phyloP scores from a whole-genome alignment of 2,113 vertebrate species.

The Spilogale gracilis region DNA sequence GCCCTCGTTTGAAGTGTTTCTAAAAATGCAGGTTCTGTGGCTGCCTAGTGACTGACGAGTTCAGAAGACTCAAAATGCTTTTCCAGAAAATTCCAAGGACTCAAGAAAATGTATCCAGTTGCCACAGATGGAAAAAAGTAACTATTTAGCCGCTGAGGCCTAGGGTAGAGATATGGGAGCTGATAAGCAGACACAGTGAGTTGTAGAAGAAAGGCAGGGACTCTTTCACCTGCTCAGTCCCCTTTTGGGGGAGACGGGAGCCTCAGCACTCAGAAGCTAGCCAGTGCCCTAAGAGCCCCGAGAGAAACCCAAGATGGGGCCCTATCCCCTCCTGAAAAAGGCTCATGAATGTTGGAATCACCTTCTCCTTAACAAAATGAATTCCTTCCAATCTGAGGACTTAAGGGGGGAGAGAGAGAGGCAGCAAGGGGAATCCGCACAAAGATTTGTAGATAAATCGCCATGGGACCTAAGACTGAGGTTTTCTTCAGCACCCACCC shows the following conservation, averaged over 20 bases:
- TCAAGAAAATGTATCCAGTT: not conserved
- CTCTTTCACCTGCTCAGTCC: fast-evolving
- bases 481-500: not conserved
- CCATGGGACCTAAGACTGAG: not conserved
- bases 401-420: not conserved
- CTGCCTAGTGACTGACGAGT: not conserved
- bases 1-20: not conserved
- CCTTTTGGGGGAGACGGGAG: not conserved
- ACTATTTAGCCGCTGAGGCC: too few relatives aligned
- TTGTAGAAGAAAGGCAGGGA: fast-evolving
- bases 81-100: not conserved
- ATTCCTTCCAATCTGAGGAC: not conserved
- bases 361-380: not conserved
- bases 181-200: not conserved
- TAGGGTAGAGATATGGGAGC: not conserved
- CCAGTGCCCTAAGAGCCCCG: too few relatives aligned
- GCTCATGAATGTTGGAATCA: not conserved
- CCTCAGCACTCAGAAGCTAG: not conserved
- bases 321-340: not conserved
- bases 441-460: not conserved
- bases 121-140: not conserved
- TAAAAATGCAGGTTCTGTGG: not conserved
- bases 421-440: fast-evolving
- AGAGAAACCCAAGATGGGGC: not conserved
- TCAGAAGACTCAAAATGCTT: not conserved